phyloP scores from a whole-genome alignment of 2,888 invertebrate genomes.

The Lasioglossum villosulum region DNA sequence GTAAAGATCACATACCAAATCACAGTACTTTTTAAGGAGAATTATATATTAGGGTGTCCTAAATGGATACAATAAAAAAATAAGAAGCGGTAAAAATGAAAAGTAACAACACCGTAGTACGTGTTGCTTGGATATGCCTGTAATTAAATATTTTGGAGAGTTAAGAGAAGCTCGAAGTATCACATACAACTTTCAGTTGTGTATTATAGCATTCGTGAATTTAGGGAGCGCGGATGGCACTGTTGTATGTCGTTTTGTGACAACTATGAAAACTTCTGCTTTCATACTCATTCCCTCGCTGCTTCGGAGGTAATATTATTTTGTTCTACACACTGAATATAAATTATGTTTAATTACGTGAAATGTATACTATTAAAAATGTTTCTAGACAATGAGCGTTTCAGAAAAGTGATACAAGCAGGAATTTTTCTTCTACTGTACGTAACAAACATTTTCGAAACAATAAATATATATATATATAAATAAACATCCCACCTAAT shows the following conservation, averaged over 20 bases:
- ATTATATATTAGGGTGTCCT: too few relatives aligned
- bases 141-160: neutral
- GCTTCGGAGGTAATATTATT: neutral
- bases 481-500: too few relatives aligned
- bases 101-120: neutral
- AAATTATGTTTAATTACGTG: neutral
- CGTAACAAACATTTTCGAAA: too few relatives aligned
- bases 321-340: neutral
- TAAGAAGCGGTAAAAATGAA: neutral
- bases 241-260: neutral
- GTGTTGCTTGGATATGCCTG: neutral
- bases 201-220: neutral
- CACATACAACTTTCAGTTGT: neutral
- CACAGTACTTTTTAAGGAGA: too few relatives aligned
- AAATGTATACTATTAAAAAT: neutral
- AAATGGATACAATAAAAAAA: neutral
- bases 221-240: neutral
- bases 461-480: too few relatives aligned
- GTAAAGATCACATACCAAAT: too few relatives aligned
- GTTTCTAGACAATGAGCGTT: neutral
- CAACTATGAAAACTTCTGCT: constrained; percentile 1
- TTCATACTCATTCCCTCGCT: neutral
- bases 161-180: neutral
- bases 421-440: too few relatives aligned
- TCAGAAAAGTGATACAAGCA: neutral